Base-by-base conservation (phyloP, 2,797 vertebrate genomes). In the Eleutherodactylus coqui region DNA sequence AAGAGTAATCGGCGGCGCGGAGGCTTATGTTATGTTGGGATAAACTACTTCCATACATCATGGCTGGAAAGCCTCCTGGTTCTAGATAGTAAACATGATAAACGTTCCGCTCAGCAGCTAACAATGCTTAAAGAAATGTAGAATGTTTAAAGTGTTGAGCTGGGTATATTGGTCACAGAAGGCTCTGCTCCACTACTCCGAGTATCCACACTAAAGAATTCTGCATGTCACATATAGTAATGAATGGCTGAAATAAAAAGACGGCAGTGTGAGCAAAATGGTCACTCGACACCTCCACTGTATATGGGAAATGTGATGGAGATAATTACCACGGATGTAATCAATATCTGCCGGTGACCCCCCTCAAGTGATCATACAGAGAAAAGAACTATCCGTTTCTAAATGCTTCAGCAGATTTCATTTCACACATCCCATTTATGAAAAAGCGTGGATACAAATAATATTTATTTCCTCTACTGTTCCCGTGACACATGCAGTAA, bases 1-100 rank as follows among this genome's bases (percentile, higher is more conserved):
- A 75, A 29, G 43, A 27, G 55, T 87, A 79, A 79, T 83, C 62
- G 79, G 80, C 75, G 29, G 64, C 29, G 21, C 24, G 49, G 70
- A 75, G 60, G 64, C 53, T 83, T 60, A 38, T 77, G 72, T 53
- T 86, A 5, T 58, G 73, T 41, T 72, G 80, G 79, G 21, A 76
- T 82, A 86, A 86, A 86, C 60, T 34, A 67, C 73, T 24, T 77
- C 51, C 45, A 83, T 49, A 76, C 76, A 83, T 83, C 49, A 69
- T 49, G 43, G 49, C 49, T 32, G 62, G 21, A 49, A 77, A 87
- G n/a, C 67, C 76, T 80, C 72, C 47, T 75, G 43, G 51, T 86
- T 75, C 34, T 64, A 51, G 58, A 76, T 76, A 34, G 75, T 36
- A 78, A 79, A 85, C 34, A 69, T 79, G 58, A 76, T 67, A 76